Base-by-base conservation (phyloP, 1,140 invertebrate genomes). In the Metopolophium dirhodum region DNA sequence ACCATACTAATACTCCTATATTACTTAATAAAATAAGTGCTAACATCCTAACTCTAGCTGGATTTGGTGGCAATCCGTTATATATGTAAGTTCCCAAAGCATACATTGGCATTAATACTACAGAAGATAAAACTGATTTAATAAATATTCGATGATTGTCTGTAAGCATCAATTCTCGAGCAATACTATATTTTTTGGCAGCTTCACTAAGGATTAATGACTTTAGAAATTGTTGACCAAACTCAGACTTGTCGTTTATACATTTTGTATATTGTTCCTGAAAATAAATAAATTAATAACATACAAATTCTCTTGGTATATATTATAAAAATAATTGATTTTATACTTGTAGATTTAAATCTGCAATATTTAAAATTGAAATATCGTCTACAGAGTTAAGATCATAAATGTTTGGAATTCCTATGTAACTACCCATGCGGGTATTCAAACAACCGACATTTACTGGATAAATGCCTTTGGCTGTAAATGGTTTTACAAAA, bases 151-250 rank as follows among this genome's bases (percentile, higher is more conserved):
- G 94, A 94, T 18, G 77, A 93, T 94, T 94, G 18, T 95, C 91
- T 77, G 94, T 93, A 85, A 94, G 54, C 23, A 94, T 94, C 51
- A 94, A 30, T 94, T 96, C 95, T 37, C 95, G 94, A 85, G 95
- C 95, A 41, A 96, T 95, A 30, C 95, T 95, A 94, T 95, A 96
- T 94, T 95, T 95, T 92, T 95, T 94, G 14, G 96, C 96, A 14
- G 95, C 94, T 22, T 95, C 95, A 93, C 95, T 95, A 22, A 96
- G 91, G 18, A 95, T 51, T 89, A 96, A 93, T 26, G 95, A 94
- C 11, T 95, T 94, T 57, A 95, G 77, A 18, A 96, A 94, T 9
- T 94, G 61, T 94, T 95, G 83, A 23, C 95, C 95, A 37, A 94
- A 94, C 51, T 94, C 94, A 7, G 95, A 94, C 14, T 94, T 92